phyloP scores from a whole-genome alignment of 2,888 invertebrate genomes.

The Lysandra coridon region DNA sequence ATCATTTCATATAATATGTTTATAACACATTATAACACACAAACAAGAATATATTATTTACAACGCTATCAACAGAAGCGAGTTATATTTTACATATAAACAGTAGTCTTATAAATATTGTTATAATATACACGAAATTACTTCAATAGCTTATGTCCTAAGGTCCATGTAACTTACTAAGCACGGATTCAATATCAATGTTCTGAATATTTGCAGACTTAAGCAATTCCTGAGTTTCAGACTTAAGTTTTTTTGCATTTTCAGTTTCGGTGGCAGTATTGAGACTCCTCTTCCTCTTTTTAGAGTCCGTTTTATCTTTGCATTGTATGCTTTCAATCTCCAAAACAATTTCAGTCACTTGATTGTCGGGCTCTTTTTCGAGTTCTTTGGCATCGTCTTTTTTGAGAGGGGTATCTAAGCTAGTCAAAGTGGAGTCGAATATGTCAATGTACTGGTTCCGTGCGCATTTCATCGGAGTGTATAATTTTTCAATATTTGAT shows the following conservation, averaged over 20 bases:
- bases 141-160: conserved; percentile 43
- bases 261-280: conserved; percentile 54
- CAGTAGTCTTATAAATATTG: conserved; percentile 9
- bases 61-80: not conserved
- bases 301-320: conserved; percentile 49
- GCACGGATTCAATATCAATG: conserved; percentile 73
- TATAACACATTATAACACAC: conserved; percentile 11
- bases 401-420: conserved; percentile 72
- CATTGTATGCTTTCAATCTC: conserved; percentile 56
- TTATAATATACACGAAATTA: conserved; percentile 33
- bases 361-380: conserved; percentile 46
- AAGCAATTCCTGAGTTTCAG: conserved; percentile 60
- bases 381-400: conserved; percentile 47
- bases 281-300: conserved; percentile 62
- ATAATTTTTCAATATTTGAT: conserved; percentile 56
- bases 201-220: conserved; percentile 66
- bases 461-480: conserved; percentile 66
- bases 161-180: conserved; percentile 72
- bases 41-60: conserved; percentile 20
- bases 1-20: conserved; percentile 26
- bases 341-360: conserved; percentile 59
- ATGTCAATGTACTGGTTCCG: conserved; percentile 64
- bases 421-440: conserved; percentile 72
- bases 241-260: conserved; percentile 57
- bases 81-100: conserved; percentile 27